A percentile compares a stretch with the other conserved stretches of the same genome.
phyloP scores from a whole-genome alignment of 1,140 invertebrate genomes.

The Orius insidiosus region DNA sequence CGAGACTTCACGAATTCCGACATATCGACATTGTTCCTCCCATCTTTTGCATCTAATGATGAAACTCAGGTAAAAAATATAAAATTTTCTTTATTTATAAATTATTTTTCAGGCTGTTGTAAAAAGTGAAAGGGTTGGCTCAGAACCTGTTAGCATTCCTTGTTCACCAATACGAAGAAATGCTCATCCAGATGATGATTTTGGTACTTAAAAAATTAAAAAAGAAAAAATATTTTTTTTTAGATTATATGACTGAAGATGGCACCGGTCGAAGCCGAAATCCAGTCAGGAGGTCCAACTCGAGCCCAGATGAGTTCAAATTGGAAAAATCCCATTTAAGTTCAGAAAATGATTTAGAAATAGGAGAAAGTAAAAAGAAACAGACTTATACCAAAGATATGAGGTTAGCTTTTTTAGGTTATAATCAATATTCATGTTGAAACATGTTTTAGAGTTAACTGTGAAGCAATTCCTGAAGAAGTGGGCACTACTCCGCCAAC shows the following conservation, averaged over 20 bases:
- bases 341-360: slow-evolving; percentile 22
- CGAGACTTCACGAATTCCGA: slow-evolving; percentile 17
- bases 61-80: too few relatives aligned
- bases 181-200: slow-evolving; percentile 37
- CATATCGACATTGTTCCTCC: slow-evolving; percentile 49
- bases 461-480: slow-evolving; percentile 79
- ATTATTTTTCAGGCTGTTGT: too few relatives aligned
- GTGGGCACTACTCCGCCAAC: slow-evolving; percentile 39
- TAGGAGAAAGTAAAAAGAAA: slow-evolving; percentile 40
- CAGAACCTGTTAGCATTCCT: slow-evolving; percentile 46
- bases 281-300: slow-evolving; percentile 69
- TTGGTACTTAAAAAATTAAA: too few relatives aligned
- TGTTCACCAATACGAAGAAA: slow-evolving; percentile 42
- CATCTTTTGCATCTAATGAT: slow-evolving; percentile 18
- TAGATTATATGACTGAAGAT: slow-evolving; percentile 17
- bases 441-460: slow-evolving; percentile 44
- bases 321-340: slow-evolving; percentile 54
- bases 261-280: slow-evolving; percentile 38
- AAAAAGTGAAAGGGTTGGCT: slow-evolving; percentile 20
- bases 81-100: too few relatives aligned
- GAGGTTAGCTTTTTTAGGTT: slow-evolving; percentile 25
- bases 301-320: slow-evolving; percentile 76
- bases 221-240: too few relatives aligned
- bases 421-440: background rate
- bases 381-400: slow-evolving; percentile 47